Evolutionary conservation across 1,140 invertebrate species (phyloP), one percentile per base, ranked within the genome.

Genomic region (Cheumatopsyche charites): DNA sequence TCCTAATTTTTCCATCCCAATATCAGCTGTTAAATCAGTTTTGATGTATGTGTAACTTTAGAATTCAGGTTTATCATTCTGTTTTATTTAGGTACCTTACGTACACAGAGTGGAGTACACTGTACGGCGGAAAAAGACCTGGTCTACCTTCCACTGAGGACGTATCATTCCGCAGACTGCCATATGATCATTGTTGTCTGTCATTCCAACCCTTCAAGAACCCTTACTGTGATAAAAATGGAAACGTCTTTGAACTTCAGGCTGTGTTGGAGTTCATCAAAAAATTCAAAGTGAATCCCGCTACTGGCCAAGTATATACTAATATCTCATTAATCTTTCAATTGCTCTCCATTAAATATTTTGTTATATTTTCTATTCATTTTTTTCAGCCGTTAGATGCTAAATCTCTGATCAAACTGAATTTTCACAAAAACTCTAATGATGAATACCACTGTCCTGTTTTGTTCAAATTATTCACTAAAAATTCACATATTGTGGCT

Each of bases 401-500:
- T 0, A 98, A 98, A 80, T 84, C 90, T n/a, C 81, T 99, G 36
- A 88, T 91, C 7, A 96, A 97, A 79, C 81, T 99, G 29, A 94
- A 94, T 77, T 97, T 98, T 79, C 86, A 90, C 75, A 96, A 95
- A 82, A 96, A 97, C 87, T 79, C 86, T 4, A 88, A 95, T 76
- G 93, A 89, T 62, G 80, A 84, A 45, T 96, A 92, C 81, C 95
- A 98, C 77, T 99, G 97, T 79, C 97, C 97, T 7, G 95, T 99
- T 5, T 85, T 98, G 43, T 99, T 93, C 79, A 98, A 98, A 84
- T 85, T 90, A 0, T 98, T 99, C 77, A 97, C 94, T n/a, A 95
- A 97, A 78, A 94, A 96, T 80, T 94, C 94, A 23, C 92, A 99
- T 77, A 97, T 99, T 82, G 95, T 98, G 29, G 93, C 94, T 1